phyloP scores from a whole-genome alignment of 2,113 vertebrate genomes.

The Suncus etruscus region DNA sequence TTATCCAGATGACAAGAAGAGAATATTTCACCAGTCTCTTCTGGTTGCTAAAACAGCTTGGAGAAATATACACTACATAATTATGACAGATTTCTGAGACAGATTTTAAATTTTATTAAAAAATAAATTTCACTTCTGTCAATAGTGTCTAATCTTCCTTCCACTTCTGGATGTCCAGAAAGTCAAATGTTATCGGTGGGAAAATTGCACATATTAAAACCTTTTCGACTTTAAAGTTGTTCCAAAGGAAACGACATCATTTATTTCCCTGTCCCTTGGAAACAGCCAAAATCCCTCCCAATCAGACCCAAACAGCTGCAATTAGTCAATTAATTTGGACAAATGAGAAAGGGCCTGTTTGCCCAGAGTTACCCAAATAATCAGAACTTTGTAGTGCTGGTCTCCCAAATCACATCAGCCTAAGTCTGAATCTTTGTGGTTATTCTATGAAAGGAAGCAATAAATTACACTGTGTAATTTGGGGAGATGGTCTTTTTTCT shows the following conservation, averaged over 20 bases:
- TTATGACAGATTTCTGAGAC: conserved; percentile 35
- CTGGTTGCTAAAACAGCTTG: neutral
- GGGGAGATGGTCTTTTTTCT: conserved; percentile 80
- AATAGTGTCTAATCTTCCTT: conserved; percentile 44
- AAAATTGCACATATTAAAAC: conserved; percentile 65
- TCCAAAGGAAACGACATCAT: conserved; percentile 77
- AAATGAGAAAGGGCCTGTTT: conserved; percentile 37
- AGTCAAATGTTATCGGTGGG: conserved; percentile 71
- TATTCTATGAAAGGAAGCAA: conserved; percentile 69
- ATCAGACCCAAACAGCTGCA: conserved; percentile 52
- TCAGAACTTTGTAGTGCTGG: conserved; percentile 6
- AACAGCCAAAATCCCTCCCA: conserved; percentile 61
- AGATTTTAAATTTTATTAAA: neutral
- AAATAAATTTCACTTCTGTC: conserved; percentile 52
- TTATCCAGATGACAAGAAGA: neutral
- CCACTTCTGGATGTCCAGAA: conserved; percentile 44
- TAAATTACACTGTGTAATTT: conserved; percentile 67
- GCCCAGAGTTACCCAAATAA: conserved; percentile 43
- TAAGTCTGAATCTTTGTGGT: conserved; percentile 55
- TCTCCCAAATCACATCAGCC: neutral
- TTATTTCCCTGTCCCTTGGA: conserved; percentile 60
- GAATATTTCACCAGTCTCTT: neutral
- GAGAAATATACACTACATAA: neutral
- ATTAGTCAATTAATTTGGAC: conserved; percentile 66
- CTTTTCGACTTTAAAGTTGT: conserved; percentile 69